Base-by-base conservation (phyloP, 2,113 vertebrate genomes). In the Paratilapia polleni region DNA sequence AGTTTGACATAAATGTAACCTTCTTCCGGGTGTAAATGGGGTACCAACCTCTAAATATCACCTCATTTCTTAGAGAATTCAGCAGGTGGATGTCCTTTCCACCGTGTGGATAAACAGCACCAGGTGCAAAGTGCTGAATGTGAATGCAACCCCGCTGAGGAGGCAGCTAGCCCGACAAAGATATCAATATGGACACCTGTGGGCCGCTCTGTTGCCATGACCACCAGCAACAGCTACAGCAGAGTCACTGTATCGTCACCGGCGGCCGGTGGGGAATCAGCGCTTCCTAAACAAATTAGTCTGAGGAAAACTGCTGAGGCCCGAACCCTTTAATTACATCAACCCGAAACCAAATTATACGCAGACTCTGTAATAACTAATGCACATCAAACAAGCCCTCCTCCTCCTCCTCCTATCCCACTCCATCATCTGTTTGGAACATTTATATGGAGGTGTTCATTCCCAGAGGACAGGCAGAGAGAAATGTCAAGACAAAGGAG, bases 401-500 rank as follows among this genome's bases (percentile, higher is more conserved):
- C 64, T 86, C 63, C 41, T 58, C 68, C 1, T 70, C 73, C 74
- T 76, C 85, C 76, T 28, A 38, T 84, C 76, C 81, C 61, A 58
- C 78, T 85, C 84, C 70, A 81, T 85, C 88, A 82, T 79, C 78
- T 74, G 87, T 62, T 77, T 54, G 85, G 75, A 84, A 82, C 91
- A 81, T 85, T 88, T 90, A 88, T 88, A 91, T 89, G 56, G 3
- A 60, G 79, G 59, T 88, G 31, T 85, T 91, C 81, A 38, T 59
- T 86, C 89, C 85, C 92, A 56, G 68, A 85, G 88, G 88, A 91
- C 82, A 88, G 83, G 77, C 75, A 4, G 80, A 88, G 87, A 91
- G 81, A 94, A 93, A 94, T 93, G 91, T 92, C 90, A 92, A 88
- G 92, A 90, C 90, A 87, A 85, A 76, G 74, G 80, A 89, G 91